phyloP scores from a whole-genome alignment of 2,113 vertebrate species.

The Ictalurus punctatus region DNA sequence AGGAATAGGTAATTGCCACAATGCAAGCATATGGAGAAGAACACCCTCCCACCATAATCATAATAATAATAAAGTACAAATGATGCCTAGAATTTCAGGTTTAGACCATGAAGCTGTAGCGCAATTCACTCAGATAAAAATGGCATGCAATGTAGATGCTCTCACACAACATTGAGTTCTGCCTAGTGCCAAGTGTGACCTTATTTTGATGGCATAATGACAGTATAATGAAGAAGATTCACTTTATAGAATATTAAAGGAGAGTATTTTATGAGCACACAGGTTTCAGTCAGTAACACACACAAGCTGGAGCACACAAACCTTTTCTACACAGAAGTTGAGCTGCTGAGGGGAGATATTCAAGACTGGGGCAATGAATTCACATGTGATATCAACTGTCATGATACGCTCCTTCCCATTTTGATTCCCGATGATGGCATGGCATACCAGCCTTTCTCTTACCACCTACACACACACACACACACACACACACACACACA shows the following conservation, averaged over 20 bases:
- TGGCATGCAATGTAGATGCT: constrained; percentile 3
- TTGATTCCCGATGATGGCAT: constrained; percentile 66
- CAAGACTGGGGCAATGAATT: constrained; percentile 78
- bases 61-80: constrained; percentile 27
- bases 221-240: constrained; percentile 2
- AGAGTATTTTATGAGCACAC: not conserved
- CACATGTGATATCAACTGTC: constrained; percentile 73
- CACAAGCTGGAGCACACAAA: constrained; percentile 52
- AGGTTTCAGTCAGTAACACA: not conserved
- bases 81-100: constrained; percentile 7
- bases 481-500: constrained; percentile 16
- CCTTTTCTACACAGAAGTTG: constrained; percentile 79
- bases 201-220: not conserved
- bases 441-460: constrained; percentile 77
- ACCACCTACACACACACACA: constrained; percentile 69
- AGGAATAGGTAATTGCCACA: constrained; percentile 27
- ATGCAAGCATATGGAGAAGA: not conserved
- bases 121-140: constrained; percentile 4
- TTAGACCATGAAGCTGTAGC: constrained; percentile 4
- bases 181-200: not conserved
- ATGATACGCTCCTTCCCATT: constrained; percentile 69
- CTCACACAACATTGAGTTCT: not conserved
- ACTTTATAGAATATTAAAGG: not conserved
- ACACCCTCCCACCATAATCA: not conserved
- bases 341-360: constrained; percentile 76